A percentile compares a stretch with the other conserved stretches of the same genome.
phyloP scores from a whole-genome alignment of 2,113 vertebrate genomes.

The Forbesichthys papilliferus region DNA sequence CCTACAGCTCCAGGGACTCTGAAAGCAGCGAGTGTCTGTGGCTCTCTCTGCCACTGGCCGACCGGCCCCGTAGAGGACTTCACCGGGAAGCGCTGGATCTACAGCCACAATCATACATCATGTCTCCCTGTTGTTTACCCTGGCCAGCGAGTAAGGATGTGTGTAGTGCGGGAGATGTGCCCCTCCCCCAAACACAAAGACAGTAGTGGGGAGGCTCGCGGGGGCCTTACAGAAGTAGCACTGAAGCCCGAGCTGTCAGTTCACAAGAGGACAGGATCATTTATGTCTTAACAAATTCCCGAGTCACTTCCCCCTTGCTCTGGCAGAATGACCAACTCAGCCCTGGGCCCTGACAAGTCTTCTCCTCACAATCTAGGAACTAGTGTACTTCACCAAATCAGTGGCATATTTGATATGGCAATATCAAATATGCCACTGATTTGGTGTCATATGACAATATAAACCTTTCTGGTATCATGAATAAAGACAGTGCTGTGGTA shows the following conservation, averaged over 20 bases:
- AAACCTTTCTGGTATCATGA: conserved; percentile 26
- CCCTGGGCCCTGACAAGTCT: conserved; percentile 18
- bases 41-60: conserved; percentile 39
- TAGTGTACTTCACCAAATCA: conserved; percentile 46
- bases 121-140: conserved; percentile 64
- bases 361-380: conserved; percentile 24
- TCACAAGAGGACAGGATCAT: conserved; percentile 73
- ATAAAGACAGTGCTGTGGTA: conserved; percentile 58
- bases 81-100: conserved; percentile 49
- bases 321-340: conserved; percentile 9
- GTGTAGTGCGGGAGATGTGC: neutral
- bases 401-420: conserved; percentile 43
- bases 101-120: conserved; percentile 68
- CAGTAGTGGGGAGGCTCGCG: conserved; percentile 56
- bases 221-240: conserved; percentile 71
- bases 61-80: conserved; percentile 42
- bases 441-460: no score
- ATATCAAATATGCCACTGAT: conserved; percentile 3
- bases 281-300: conserved; percentile 69
- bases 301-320: conserved; percentile 40
- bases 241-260: conserved; percentile 65
- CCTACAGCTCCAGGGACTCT: conserved; percentile 51
- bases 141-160: conserved; percentile 62
- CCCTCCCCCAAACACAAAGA: conserved; percentile 47
- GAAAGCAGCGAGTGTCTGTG: conserved; percentile 65